Conservation (phyloP, 2,113 vertebrate genomes). For the Ameiurus melas region DNA sequence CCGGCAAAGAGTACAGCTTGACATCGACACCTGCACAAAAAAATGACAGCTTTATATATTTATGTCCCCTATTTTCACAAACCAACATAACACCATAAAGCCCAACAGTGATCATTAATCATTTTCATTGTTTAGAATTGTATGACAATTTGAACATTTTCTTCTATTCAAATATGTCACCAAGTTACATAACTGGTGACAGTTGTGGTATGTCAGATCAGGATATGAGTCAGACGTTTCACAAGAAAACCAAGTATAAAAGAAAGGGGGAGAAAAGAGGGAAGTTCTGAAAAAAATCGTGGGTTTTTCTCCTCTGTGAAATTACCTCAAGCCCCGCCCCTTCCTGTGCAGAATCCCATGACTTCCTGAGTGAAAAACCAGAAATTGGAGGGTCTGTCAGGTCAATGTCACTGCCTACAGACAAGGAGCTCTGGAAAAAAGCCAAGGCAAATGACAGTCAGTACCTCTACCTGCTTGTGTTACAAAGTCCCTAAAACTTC, state of each 20-base stretch:
- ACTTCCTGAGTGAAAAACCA: constrained; percentile 70
- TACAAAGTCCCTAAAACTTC: background rate
- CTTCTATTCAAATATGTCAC: background rate
- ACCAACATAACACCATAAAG: background rate
- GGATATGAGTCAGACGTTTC: constrained; percentile 13
- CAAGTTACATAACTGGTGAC: background rate
- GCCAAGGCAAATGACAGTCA: background rate
- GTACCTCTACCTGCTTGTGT: background rate
- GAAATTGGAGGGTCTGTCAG: constrained; percentile 75
- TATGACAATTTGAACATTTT: background rate
- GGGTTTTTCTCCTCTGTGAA: background rate
- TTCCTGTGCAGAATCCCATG: constrained; percentile 76
- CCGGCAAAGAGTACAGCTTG: constrained; percentile 87
- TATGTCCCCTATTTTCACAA: background rate
- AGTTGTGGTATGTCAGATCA: background rate
- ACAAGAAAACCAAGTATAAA: constrained; percentile 1
- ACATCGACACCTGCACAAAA: constrained; percentile 73
- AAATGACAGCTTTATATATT: background rate
- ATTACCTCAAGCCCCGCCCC: constrained; percentile 78
- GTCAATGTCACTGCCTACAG: constrained; percentile 86
- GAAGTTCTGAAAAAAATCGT: background rate
- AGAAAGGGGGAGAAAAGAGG: background rate
- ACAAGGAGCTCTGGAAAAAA: constrained; percentile 81
- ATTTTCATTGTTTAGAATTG: background rate
- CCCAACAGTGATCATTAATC: too few relatives aligned